Base-by-base conservation (phyloP, 2,888 invertebrate genomes). In the Cyrtodaria siliqua region DNA sequence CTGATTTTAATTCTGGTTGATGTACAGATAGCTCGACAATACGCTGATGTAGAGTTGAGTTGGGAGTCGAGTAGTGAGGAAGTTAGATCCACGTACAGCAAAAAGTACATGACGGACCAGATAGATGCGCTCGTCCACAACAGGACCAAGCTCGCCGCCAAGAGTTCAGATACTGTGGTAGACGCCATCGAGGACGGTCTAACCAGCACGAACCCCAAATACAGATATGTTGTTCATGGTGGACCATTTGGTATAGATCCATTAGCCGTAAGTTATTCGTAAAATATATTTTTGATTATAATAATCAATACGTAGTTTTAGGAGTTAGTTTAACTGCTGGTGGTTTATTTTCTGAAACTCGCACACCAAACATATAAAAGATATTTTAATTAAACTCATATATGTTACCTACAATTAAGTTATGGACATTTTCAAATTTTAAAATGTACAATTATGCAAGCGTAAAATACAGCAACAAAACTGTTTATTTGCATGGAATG, bases 181-280 rank as follows among this genome's bases (percentile, higher is more conserved):
- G 78, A 83, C 44, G 85, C 85, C 12, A 78, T 85, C 38, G 68
- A 78, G 27, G 84, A 86, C 52, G 86, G 84, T 0, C 61, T 88
- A 6, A 47, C 80, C 4, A 83, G 73, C 42, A 61, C 76, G n/a
- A 24, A 24, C 1, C 88, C 88, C 9, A 50, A 62, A 16, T 56
- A 64, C n/a, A 56, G 79, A 60, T 79, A 83, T 49, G 26, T 75
- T 14, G 76, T 85, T 0, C 75, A 75, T 33, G 85, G 85, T 1
- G 77, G 83, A 4, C 79, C 79, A 18, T 73, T 72, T 47, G 59
- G 40, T 12, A 47, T 80, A 0, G 79, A 80, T 49, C 76, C 73
- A 2, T 6, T 80, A 2, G 79, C 53, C 44, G 79, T 80, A 67
- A 57, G 68, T 56, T 12, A n/a, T n/a, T n/a, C n/a, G n/a, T n/a